Evolutionary conservation across 1,140 invertebrate genomes (phyloP).

Genomic region (Scaptomyza hsui): DNA sequence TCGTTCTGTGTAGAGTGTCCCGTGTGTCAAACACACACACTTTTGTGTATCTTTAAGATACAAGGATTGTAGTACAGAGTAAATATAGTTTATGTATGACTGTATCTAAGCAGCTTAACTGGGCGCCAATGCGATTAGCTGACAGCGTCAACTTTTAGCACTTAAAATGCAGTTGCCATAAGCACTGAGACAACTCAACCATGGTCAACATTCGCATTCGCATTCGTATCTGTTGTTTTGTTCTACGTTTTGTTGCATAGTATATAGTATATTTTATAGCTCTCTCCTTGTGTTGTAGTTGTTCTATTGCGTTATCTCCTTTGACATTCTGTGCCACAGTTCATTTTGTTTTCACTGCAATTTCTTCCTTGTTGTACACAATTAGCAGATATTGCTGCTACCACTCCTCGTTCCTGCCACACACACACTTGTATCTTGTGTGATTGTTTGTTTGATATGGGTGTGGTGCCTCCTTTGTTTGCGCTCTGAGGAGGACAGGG

Average conservation of each 20-base stretch:
- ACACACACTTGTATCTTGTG: not conserved
- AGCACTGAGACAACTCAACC: slow-evolving; percentile 12
- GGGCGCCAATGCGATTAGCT: slow-evolving; percentile 66
- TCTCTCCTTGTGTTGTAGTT: not conserved
- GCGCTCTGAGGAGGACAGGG: slow-evolving; percentile 51
- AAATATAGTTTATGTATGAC: not conserved
- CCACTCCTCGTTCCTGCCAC: not conserved
- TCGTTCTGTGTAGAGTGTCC: not conserved
- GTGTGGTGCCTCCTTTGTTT: slow-evolving; percentile 37
- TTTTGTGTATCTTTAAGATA: slow-evolving; percentile 60
- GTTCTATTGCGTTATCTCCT: slow-evolving; percentile 32
- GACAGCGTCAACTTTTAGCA: slow-evolving; percentile 62
- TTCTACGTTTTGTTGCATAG: not conserved
- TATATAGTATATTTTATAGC: not conserved
- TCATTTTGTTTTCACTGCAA: slow-evolving; percentile 79
- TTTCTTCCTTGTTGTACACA: slow-evolving; percentile 81
- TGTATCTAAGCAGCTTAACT: slow-evolving; percentile 64
- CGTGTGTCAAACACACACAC: not conserved
- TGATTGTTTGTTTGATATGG: slow-evolving; percentile 21
- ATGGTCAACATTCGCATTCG: slow-evolving; percentile 23
- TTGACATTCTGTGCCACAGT: slow-evolving; percentile 67
- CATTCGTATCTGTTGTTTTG: not conserved
- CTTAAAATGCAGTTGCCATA: slow-evolving; percentile 62
- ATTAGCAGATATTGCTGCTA: slow-evolving; percentile 68
- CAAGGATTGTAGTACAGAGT: not conserved